Percentiles rank a stretch among this genome's conserved stretches.
Evolutionary conservation across 1,140 invertebrate genomes (phyloP).

Genomic region (Drosophila seguyi): DNA sequence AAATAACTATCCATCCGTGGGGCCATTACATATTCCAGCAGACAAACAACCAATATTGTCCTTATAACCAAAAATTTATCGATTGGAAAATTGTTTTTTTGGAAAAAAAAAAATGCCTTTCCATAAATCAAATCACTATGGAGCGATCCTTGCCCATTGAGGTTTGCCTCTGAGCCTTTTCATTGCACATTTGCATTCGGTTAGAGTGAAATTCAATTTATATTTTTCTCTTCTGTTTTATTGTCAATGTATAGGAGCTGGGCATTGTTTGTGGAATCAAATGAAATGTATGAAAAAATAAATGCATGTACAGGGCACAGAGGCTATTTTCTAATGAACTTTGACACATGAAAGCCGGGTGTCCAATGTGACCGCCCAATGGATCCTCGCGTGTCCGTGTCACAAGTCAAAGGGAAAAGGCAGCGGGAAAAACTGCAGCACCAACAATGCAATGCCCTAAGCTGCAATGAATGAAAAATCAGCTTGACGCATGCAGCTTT

Average conservation of each 20-base stretch:
- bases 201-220: conserved; percentile 66
- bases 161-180: conserved; percentile 31
- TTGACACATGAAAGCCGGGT: conserved; percentile 56
- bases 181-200: conserved; percentile 53
- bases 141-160: conserved; percentile 34
- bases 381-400: conserved; percentile 64
- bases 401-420: conserved; percentile 63
- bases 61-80: conserved; percentile 49
- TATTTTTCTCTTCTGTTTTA: conserved; percentile 12
- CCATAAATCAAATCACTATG: conserved; percentile 67
- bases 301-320: conserved; percentile 32
- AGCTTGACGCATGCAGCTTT: conserved; percentile 77
- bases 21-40: conserved; percentile 21
- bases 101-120: conserved; percentile 26
- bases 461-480: conserved; percentile 81
- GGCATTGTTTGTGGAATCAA: conserved; percentile 18
- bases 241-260: neutral
- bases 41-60: conserved; percentile 42
- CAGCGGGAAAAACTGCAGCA: conserved; percentile 42
- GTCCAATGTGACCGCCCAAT: conserved; percentile 1
- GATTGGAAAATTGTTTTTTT: conserved; percentile 27
- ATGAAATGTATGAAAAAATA: conserved; percentile 34
- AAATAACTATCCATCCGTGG: conserved; percentile 28
- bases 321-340: conserved; percentile 77
- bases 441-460: conserved; percentile 41